Evolutionary conservation across 2,888 invertebrate species (phyloP).

Genomic region (Tenthredo distinguenda): DNA sequence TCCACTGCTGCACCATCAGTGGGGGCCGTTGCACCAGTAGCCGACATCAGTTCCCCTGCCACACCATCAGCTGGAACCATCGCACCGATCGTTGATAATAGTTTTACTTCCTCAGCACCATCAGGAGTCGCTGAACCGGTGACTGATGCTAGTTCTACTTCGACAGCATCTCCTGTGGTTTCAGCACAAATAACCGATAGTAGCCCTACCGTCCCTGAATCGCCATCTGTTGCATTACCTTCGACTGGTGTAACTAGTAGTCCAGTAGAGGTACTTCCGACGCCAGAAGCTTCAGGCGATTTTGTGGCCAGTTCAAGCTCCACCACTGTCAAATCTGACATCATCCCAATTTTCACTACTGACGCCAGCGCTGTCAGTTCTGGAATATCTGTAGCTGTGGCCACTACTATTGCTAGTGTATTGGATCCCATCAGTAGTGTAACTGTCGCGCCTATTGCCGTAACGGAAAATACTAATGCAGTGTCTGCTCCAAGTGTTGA

Average conservation of each 20-base stretch:
- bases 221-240: neutral
- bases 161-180: neutral
- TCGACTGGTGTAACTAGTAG: neutral
- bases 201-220: neutral
- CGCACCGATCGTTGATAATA: neutral
- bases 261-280: neutral
- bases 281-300: neutral
- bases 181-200: neutral
- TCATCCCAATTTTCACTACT: neutral
- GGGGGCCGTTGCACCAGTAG: neutral
- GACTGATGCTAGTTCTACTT: neutral
- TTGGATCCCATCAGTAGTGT: neutral
- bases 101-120: neutral
- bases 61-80: neutral
- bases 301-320: neutral
- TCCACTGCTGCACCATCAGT: neutral
- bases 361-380: neutral
- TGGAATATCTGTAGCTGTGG: constrained; percentile 5
- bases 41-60: neutral
- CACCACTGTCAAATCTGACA: neutral
- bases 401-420: constrained; percentile 28
- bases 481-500: neutral
- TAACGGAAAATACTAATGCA: neutral
- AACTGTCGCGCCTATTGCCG: neutral
- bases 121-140: neutral